Conservation (phyloP, 2,888 invertebrate species). For the Cabera pusaria region DNA sequence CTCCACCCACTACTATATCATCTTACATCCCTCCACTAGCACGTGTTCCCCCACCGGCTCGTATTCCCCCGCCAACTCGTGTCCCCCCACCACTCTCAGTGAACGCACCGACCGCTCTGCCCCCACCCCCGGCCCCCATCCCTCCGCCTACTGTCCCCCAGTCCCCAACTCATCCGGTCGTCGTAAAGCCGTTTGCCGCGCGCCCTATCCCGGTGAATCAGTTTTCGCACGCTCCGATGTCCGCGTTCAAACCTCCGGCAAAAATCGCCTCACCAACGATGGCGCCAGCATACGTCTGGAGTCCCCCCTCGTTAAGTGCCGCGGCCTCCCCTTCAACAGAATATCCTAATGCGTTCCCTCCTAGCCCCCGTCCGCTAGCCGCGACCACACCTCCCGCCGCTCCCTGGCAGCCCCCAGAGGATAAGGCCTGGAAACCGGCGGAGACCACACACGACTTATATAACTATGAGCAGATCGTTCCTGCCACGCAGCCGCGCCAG, state of each 20-base stretch:
- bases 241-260: conserved; percentile 87
- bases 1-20: background rate
- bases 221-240: conserved; percentile 90
- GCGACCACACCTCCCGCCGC: conserved; percentile 50
- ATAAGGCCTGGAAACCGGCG: conserved; percentile 70
- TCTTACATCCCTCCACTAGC: conserved; percentile 6
- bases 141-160: conserved; percentile 41
- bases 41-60: conserved; percentile 11
- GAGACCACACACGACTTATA: conserved; percentile 58
- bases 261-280: conserved; percentile 64
- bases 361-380: conserved; percentile 41
- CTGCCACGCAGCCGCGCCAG: conserved; percentile 40
- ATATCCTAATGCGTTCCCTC: conserved; percentile 40
- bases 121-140: conserved; percentile 10
- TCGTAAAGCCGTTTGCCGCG: conserved; percentile 74
- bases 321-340: conserved; percentile 55
- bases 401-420: conserved; percentile 71
- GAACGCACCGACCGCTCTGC: conserved; percentile 7
- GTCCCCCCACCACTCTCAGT: conserved; percentile 20
- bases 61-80: conserved; percentile 7
- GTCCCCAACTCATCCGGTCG: conserved; percentile 55
- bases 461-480: conserved; percentile 63
- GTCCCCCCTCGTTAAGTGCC: conserved; percentile 62
- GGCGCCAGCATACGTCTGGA: conserved; percentile 66
- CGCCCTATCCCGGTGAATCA: conserved; percentile 86